phyloP scores from a whole-genome alignment of 1,140 invertebrate genomes.

The Pachypsylla venusta region DNA sequence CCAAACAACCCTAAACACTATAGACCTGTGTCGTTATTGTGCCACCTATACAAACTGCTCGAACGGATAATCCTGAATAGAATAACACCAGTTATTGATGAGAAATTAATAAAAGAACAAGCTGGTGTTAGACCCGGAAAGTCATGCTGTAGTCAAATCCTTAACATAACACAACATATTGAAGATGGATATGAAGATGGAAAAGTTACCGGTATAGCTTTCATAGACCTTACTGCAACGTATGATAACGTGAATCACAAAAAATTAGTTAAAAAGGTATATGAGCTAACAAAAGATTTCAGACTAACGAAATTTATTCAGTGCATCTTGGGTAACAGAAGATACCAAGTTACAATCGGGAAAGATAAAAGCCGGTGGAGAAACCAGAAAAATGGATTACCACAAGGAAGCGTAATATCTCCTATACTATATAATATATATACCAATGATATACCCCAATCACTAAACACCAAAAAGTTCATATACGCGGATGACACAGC shows the following conservation, averaged over 20 bases:
- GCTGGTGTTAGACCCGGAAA: conserved; percentile 15
- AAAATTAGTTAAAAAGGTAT: conserved; percentile 11
- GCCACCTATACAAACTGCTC: conserved; percentile 15
- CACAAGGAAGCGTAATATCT: conserved; percentile 9
- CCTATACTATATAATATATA: conserved; percentile 12
- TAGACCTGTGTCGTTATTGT: conserved; percentile 14
- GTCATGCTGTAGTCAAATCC: too few species aligned
- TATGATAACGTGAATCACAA: conserved; percentile 17
- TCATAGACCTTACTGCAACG: conserved; percentile 15
- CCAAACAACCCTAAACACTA: conserved; percentile 16
- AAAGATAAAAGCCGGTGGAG: conserved; percentile 16
- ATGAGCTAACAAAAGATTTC: conserved; percentile 10
- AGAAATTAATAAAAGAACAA: conserved; percentile 9
- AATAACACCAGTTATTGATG: conserved; percentile 6
- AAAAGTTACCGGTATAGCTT: conserved; percentile 13
- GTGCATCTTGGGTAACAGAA: conserved; percentile 6
- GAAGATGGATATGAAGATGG: conserved; percentile 17
- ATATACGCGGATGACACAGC: conserved; percentile 21
- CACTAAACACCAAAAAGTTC: neutral
- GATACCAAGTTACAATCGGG: conserved; percentile 12
- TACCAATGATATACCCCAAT: conserved; percentile 9
- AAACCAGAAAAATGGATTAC: conserved; percentile 15
- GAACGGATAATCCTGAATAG: conserved; percentile 14
- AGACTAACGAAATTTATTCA: conserved; percentile 10
- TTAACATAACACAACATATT: conserved; percentile 15